Evolutionary conservation across 2,888 invertebrate species (phyloP).

Genomic region (Pterostichus madidus): DNA sequence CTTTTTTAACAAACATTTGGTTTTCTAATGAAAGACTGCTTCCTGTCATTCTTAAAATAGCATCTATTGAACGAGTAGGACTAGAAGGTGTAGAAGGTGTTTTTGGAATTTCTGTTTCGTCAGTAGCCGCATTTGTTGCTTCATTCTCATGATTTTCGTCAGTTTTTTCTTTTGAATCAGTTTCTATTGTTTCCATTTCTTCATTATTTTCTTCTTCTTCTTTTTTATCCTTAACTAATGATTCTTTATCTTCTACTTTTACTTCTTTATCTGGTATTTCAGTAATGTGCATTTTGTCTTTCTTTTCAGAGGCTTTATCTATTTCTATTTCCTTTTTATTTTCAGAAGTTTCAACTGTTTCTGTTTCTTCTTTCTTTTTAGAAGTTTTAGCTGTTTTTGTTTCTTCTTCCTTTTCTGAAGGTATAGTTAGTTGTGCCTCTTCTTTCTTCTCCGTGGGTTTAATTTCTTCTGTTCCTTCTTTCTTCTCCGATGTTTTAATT

Average conservation of each 20-base stretch:
- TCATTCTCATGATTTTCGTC: neutral
- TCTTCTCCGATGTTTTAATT: slow-evolving; percentile 67
- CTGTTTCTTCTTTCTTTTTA: neutral
- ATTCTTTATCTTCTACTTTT: slow-evolving; percentile 63
- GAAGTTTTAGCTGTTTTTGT: neutral
- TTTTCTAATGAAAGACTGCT: slow-evolving; percentile 34
- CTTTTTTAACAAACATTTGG: slow-evolving; percentile 25
- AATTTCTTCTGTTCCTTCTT: slow-evolving; percentile 70
- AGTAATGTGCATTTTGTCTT: slow-evolving; percentile 31
- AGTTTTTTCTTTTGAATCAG: neutral
- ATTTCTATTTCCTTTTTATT: slow-evolving; percentile 70
- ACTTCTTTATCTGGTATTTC: slow-evolving; percentile 45
- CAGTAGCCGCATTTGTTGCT: neutral
- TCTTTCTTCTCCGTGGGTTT: slow-evolving; percentile 52
- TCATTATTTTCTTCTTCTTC: slow-evolving; percentile 43
- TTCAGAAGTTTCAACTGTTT: slow-evolving; percentile 59
- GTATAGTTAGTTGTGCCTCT: slow-evolving; percentile 14
- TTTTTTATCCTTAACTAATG: slow-evolving; percentile 42
- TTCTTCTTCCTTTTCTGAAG: slow-evolving; percentile 57
- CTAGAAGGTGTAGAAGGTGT: slow-evolving; percentile 2
- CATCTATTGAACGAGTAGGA: neutral
- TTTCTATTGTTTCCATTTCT: slow-evolving; percentile 57
- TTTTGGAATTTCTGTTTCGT: neutral
- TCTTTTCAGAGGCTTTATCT: slow-evolving; percentile 63
- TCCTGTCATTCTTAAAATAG: slow-evolving; percentile 40